These are phyloP conservation scores for Anoplophora glabripennis DNA, from an alignment of 1,140 invertebrate genomes.

Conservation along the genomic window DNA sequence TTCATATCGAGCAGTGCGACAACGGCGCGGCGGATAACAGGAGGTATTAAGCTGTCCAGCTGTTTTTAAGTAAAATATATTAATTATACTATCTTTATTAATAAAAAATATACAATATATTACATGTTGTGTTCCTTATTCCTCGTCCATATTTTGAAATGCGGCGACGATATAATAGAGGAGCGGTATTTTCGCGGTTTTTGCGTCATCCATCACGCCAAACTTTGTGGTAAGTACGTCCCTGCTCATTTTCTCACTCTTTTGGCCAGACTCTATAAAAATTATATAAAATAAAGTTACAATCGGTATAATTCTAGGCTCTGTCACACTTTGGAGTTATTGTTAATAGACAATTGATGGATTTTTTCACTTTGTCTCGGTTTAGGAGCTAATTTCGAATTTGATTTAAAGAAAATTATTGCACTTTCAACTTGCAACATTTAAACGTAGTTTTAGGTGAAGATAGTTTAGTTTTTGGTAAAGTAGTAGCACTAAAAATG, in stretches of 20 bases:
- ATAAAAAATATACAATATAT: too few relatives aligned
- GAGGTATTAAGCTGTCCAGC: too few relatives aligned
- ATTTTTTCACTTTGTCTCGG: neutral
- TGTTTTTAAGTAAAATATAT: too few relatives aligned
- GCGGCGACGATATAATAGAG: constrained; percentile 42
- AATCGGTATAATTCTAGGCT: neutral
- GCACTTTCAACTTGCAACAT: too few relatives aligned
- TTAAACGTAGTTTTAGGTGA: too few relatives aligned
- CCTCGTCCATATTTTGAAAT: constrained; percentile 22
- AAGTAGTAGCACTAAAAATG: too few relatives aligned
- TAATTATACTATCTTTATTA: too few relatives aligned
- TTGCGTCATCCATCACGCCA: constrained; percentile 42
- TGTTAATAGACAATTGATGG: neutral
- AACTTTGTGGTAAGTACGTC: constrained; percentile 44
- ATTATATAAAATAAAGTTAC: constrained; percentile 11
- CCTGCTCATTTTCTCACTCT: constrained; percentile 30
- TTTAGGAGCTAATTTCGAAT: neutral
- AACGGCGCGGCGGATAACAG: too few relatives aligned
- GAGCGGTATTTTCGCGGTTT: constrained; percentile 44
- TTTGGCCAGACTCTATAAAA: constrained; percentile 42
- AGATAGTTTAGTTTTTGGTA: too few relatives aligned
- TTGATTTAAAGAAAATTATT: too few relatives aligned
- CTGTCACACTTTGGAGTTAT: neutral
- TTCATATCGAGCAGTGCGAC: too few relatives aligned
- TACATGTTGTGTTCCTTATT: neutral